A percentile compares a stretch with the other conserved stretches of the same genome.
These are phyloP conservation scores for Tychaedon coryphoeus DNA, from an alignment of 2,113 vertebrate genomes.

Conservation along the genomic window DNA sequence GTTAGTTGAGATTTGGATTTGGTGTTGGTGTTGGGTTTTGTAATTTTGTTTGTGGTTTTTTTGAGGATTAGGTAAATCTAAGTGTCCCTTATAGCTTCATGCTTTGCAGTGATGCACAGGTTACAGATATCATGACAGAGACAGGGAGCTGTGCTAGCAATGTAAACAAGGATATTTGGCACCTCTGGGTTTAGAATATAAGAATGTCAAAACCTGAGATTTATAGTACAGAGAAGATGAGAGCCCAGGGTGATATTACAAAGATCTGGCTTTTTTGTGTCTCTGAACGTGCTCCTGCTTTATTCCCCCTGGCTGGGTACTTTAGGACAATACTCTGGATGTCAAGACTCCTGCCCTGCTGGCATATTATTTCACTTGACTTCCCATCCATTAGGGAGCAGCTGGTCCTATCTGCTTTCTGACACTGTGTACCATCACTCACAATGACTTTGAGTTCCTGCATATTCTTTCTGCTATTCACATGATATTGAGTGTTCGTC, in stretches of 20 bases:
- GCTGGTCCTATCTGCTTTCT: not conserved
- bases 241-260: not conserved
- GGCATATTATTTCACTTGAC: not conserved
- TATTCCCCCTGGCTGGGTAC: not conserved
- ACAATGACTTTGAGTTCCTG: not conserved
- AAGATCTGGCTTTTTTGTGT: not conserved
- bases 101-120: not conserved
- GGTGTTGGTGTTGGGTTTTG: accelerated
- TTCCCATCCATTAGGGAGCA: not conserved
- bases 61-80: too few relatives aligned
- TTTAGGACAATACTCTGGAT: not conserved
- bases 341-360: not conserved
- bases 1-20: not conserved
- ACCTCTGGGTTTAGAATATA: not conserved
- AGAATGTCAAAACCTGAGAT: not conserved
- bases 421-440: not conserved
- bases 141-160: not conserved
- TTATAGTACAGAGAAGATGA: not conserved
- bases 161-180: not conserved
- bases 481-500: not conserved
- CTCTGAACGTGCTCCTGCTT: not conserved
- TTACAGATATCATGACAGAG: not conserved
- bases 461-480: not conserved
- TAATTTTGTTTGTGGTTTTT: accelerated
- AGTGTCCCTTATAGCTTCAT: not conserved